A percentile compares a stretch with the other conserved stretches of the same genome.
Conservation (phyloP, 2,113 vertebrate genomes). For the Phasianus colchicus region DNA sequence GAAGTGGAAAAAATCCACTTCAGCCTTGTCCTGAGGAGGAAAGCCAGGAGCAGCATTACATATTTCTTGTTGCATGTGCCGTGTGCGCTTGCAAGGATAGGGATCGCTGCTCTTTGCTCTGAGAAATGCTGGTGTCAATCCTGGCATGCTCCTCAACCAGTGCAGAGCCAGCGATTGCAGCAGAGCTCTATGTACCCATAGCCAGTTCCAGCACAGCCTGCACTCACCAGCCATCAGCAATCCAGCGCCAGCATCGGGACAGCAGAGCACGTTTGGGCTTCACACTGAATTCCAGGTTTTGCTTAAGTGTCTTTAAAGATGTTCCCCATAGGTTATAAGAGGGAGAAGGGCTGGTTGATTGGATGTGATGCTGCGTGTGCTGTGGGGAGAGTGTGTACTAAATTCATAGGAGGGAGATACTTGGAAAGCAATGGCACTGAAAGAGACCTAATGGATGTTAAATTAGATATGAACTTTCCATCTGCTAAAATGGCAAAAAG, state of each 20-base stretch:
- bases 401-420: slow-evolving; percentile 9
- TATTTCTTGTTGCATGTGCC: background rate
- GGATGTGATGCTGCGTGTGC: too few relatives aligned
- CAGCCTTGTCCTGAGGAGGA: background rate
- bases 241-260: background rate
- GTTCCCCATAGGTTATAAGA: background rate
- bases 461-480: slow-evolving; percentile 64
- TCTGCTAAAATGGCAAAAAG: slow-evolving; percentile 62
- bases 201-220: background rate
- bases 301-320: background rate
- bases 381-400: background rate
- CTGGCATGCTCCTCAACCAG: background rate
- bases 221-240: background rate
- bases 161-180: background rate
- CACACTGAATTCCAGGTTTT: background rate
- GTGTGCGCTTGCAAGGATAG: background rate
- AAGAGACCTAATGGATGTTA: slow-evolving; percentile 36
- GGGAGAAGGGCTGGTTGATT: background rate
- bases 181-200: background rate
- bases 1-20: slow-evolving; percentile 37
- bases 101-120: background rate
- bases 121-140: background rate
- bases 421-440: slow-evolving; percentile 33
- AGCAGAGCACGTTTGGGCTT: background rate
- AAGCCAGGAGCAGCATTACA: background rate